phyloP scores from a whole-genome alignment of 2,797 vertebrate genomes.

The Coreius guichenoti region DNA sequence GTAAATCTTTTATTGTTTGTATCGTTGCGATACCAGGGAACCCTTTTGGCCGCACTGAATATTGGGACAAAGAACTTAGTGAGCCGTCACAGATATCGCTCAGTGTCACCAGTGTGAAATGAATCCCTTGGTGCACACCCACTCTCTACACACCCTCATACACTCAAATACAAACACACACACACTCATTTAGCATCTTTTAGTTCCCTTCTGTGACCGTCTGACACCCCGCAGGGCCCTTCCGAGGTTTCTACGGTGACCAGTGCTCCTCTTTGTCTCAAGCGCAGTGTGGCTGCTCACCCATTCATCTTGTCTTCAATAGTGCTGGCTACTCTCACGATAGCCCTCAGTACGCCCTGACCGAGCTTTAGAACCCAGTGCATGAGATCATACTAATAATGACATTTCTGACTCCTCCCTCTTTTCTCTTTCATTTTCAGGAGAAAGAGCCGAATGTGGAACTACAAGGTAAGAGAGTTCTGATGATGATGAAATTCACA shows the following conservation, averaged over 20 bases:
- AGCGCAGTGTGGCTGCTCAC: slow-evolving; percentile 64
- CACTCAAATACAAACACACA: slow-evolving; percentile 22
- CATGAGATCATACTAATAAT: slow-evolving; percentile 51
- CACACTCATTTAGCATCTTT: slow-evolving; percentile 43
- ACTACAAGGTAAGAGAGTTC: slow-evolving; percentile 90
- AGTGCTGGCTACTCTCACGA: slow-evolving; percentile 67
- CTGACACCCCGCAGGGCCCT: slow-evolving; percentile 64
- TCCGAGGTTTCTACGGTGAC: slow-evolving; percentile 69
- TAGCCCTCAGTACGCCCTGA: slow-evolving; percentile 57
- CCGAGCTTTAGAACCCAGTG: slow-evolving; percentile 39
- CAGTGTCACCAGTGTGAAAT: slow-evolving; percentile 64
- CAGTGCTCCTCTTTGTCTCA: slow-evolving; percentile 68
- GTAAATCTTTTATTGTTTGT: slow-evolving; percentile 19
- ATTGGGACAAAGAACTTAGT: slow-evolving; percentile 74
- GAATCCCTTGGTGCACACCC: slow-evolving; percentile 25
- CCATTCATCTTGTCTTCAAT: slow-evolving; percentile 74
- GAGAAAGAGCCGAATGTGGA: slow-evolving; percentile 95
- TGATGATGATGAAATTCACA: neutral
- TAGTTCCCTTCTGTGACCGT: slow-evolving; percentile 57
- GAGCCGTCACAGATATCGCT: slow-evolving; percentile 68
- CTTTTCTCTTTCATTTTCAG: slow-evolving; percentile 74
- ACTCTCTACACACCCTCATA: slow-evolving; percentile 30
- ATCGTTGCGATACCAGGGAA: slow-evolving; percentile 35
- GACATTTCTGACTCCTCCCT: slow-evolving; percentile 55
- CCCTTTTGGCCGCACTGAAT: slow-evolving; percentile 36